A percentile compares a stretch with the other conserved stretches of the same genome.
These are phyloP conservation scores for Aporrectodea caliginosa DNA, from an alignment of 1,140 invertebrate genomes.

Conservation along the genomic window DNA sequence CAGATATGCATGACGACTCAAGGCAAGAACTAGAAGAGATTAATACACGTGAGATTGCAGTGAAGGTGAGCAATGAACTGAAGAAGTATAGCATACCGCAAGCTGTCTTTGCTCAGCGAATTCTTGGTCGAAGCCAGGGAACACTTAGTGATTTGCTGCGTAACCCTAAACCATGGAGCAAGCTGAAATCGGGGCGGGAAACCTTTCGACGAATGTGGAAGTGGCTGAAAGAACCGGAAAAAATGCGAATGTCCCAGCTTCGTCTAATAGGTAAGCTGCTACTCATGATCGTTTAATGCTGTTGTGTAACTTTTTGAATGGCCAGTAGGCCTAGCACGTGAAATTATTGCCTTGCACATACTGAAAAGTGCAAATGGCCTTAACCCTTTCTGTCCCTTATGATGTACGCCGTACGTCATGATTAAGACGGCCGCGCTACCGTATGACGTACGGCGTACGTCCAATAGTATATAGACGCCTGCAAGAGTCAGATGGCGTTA, in stretches of 20 bases:
- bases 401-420: too few species aligned
- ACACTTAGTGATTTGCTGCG: slow-evolving; percentile 93
- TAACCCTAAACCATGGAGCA: slow-evolving; percentile 99
- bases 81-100: slow-evolving; percentile 99
- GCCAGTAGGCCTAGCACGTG: too few species aligned
- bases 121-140: slow-evolving; percentile 94
- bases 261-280: slow-evolving; percentile 89
- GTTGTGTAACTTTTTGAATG: too few species aligned
- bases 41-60: slow-evolving; percentile 98
- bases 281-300: too few species aligned
- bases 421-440: too few species aligned
- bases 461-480: too few species aligned
- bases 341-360: too few species aligned
- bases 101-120: slow-evolving; percentile 97
- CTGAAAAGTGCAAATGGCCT: too few species aligned
- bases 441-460: too few species aligned
- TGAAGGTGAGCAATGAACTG: slow-evolving; percentile 95
- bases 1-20: neutral
- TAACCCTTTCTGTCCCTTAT: too few species aligned
- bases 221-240: slow-evolving; percentile 99
- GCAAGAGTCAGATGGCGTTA: too few species aligned
- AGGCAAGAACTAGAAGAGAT: slow-evolving; percentile 77
- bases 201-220: slow-evolving; percentile 99
- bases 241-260: slow-evolving; percentile 97
- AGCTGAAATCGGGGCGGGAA: slow-evolving; percentile 98